A percentile compares a stretch with the other conserved stretches of the same genome.
Evolutionary conservation across 2,797 vertebrate genomes (phyloP).

Genomic region (Adelosebastes latens): DNA sequence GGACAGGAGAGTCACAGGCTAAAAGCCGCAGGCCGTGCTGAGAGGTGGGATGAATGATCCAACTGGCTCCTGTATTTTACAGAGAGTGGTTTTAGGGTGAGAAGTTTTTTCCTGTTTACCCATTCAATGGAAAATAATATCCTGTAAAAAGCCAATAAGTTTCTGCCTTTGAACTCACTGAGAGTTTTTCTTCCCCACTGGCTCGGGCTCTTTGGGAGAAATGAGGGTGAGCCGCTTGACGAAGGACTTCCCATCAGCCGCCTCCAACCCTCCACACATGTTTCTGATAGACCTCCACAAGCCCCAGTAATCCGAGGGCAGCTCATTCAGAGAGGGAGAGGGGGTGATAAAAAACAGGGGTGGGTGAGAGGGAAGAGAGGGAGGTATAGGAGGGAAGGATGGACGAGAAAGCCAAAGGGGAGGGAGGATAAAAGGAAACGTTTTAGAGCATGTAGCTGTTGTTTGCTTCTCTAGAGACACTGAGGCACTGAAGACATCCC

Average conservation of each 20-base stretch:
- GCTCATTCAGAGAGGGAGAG: slow-evolving; percentile 75
- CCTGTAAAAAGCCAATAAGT: slow-evolving; percentile 74
- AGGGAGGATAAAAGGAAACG: slow-evolving; percentile 66
- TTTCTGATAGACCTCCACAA: slow-evolving; percentile 88
- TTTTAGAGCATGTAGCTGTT: slow-evolving; percentile 66
- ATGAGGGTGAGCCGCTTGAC: slow-evolving; percentile 74
- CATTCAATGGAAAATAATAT: slow-evolving; percentile 79
- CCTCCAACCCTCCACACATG: slow-evolving; percentile 85
- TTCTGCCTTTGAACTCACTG: slow-evolving; percentile 74
- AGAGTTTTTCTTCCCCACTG: slow-evolving; percentile 71
- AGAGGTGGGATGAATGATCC: slow-evolving; percentile 31
- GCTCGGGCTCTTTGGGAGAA: slow-evolving; percentile 63
- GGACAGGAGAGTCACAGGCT: slow-evolving; percentile 39
- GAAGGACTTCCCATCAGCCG: slow-evolving; percentile 79
- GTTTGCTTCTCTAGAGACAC: slow-evolving; percentile 55
- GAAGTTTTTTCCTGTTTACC: slow-evolving; percentile 74
- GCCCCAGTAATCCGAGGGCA: slow-evolving; percentile 83
- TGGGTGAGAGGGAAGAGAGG: slow-evolving; percentile 53
- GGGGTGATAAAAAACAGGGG: slow-evolving; percentile 52
- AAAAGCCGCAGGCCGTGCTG: slow-evolving; percentile 3
- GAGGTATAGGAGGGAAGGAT: slow-evolving; percentile 50
- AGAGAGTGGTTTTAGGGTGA: slow-evolving; percentile 62
- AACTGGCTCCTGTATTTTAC: slow-evolving; percentile 65
- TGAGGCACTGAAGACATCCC: slow-evolving; percentile 42
- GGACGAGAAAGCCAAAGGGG: slow-evolving; percentile 52